phyloP scores from a whole-genome alignment of 2,113 vertebrate genomes.

The Lagopus leucura region DNA sequence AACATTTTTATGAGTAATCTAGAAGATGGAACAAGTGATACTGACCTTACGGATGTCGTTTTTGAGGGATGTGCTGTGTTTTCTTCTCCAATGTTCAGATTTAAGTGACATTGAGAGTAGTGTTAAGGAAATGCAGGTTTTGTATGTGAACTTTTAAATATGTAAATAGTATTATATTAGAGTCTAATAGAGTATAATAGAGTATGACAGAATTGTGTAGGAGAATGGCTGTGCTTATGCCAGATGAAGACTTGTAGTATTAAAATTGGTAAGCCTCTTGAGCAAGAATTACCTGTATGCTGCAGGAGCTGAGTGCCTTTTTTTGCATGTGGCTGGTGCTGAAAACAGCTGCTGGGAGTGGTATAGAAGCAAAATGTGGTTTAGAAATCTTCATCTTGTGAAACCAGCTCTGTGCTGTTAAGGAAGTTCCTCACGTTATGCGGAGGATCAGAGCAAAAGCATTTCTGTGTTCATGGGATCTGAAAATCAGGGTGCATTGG shows the following conservation, averaged over 20 bases:
- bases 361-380: rapidly evolving
- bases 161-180: neutral
- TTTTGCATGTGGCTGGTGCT: rapidly evolving
- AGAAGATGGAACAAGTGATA: neutral
- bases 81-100: no score
- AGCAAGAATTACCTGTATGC: neutral
- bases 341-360: neutral
- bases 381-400: neutral
- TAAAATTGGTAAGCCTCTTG: neutral
- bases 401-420: neutral
- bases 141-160: neutral
- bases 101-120: neutral
- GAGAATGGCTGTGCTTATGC: neutral
- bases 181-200: no score
- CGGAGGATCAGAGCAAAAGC: neutral
- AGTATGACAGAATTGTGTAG: neutral
- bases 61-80: neutral
- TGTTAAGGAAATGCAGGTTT: neutral
- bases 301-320: neutral
- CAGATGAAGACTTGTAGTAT: neutral
- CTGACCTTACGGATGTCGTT: neutral
- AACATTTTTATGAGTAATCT: neutral
- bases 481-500: neutral
- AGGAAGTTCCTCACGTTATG: neutral
- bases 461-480: neutral